These are phyloP conservation scores for Noctua fimbriata DNA, from an alignment of 2,888 invertebrate genomes.

Conservation along the genomic window DNA sequence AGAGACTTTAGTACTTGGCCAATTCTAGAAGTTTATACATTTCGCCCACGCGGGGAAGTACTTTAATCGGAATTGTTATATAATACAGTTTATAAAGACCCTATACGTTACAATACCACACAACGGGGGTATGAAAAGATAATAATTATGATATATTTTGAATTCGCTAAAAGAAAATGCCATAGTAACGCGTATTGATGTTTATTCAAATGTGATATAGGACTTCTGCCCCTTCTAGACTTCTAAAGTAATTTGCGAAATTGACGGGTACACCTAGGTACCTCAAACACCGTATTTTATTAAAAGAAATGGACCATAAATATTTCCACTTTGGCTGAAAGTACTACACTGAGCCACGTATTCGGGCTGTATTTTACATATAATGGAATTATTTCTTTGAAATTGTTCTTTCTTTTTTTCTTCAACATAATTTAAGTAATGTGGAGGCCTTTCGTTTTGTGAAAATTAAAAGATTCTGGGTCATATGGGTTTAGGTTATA, in stretches of 20 bases:
- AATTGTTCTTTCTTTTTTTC: constrained; percentile 55
- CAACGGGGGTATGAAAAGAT: not conserved
- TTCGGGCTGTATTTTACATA: constrained; percentile 60
- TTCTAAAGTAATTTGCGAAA: constrained; percentile 55
- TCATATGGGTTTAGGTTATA: not conserved
- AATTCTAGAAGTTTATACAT: not conserved
- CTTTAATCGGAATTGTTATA: not conserved
- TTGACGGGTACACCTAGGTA: constrained; percentile 45
- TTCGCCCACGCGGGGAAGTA: not conserved
- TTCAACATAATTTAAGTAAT: constrained; percentile 24
- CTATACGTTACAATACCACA: not conserved
- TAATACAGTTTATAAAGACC: not conserved
- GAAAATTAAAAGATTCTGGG: constrained; percentile 28
- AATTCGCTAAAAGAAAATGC: not conserved
- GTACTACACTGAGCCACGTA: constrained; percentile 54
- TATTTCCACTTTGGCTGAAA: constrained; percentile 55
- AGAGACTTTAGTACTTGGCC: not conserved
- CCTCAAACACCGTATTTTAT: constrained; percentile 58
- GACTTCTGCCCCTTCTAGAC: constrained; percentile 37
- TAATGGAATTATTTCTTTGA: constrained; percentile 62
- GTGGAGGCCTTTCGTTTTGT: constrained; percentile 1
- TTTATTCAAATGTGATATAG: not conserved
- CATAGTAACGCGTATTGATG: not conserved
- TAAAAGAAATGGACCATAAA: constrained; percentile 63
- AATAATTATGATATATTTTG: not conserved